Evolutionary conservation across 2,113 vertebrate species (phyloP), one percentile per base, ranked within the genome.

Genomic region (Nycticebus coucang): DNA sequence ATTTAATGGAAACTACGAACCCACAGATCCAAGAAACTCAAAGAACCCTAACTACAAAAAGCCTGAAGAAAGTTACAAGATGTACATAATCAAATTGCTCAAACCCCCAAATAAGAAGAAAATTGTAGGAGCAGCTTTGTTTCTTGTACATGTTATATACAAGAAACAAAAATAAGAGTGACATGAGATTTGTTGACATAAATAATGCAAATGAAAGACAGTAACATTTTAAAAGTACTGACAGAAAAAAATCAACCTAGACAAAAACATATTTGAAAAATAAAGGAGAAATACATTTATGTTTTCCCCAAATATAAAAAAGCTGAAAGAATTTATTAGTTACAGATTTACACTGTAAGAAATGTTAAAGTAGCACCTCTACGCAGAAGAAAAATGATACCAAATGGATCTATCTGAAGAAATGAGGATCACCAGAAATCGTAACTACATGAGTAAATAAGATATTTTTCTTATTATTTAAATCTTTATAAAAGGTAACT

Each of bases 211-310:
- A 35, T 87, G 30, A 68, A 87, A 82, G 22, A 86, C 26, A 59
- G 18, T 64, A 80, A 87, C 18, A 87, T 45, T 19, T 83, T 83
- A 82, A 71, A 92, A 92, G 77, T 55, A 50, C 77, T 68, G 35
- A 92, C 66, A 74, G 53, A 41, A 75, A 72, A 92, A 82, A 12
- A 2, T 6, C 11, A 69, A 57, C 71, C 71, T 72, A 71, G 33
- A 41, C 28, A 85, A 89, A 89, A 62, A 66, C 59, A 74, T 19
- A 66, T 62, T 74, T 74, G 8, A 72, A 81, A 59, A 92, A 18
- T 66, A 81, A 81, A 91, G 22, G 59, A 24, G 24, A 95, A 81
- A 87, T 95, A 81, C 57, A 13, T 87, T 91, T 41, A 41, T 41
- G 41, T 41, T 41, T 41, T 41, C 41, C 85, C 74, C 57, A 81